A percentile compares a stretch with the other conserved stretches of the same genome.
phyloP scores from a whole-genome alignment of 35 echinoderm and acorn worm genomes.

The Stichopus chloronotus region DNA sequence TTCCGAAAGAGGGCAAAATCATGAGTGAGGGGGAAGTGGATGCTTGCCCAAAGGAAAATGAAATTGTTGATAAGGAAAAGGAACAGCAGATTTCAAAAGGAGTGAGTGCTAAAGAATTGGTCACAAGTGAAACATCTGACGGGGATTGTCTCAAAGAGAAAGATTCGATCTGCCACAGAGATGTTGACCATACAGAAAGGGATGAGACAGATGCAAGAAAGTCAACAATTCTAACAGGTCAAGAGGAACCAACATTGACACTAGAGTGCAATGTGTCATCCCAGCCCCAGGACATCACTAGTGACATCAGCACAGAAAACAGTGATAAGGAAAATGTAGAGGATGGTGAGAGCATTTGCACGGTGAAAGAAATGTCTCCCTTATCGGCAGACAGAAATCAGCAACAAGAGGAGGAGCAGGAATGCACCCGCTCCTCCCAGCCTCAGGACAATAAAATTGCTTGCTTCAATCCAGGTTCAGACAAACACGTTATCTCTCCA shows the following conservation, averaged over 20 bases:
- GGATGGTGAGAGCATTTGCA: neutral
- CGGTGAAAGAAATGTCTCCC: neutral
- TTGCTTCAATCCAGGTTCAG: neutral
- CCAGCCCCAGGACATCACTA: neutral
- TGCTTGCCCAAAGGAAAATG: neutral
- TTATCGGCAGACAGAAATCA: neutral
- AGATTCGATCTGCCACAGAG: neutral
- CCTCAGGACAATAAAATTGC: neutral
- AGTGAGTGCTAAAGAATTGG: neutral
- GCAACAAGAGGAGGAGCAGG: neutral
- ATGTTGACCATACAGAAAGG: neutral
- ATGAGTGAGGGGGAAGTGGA: neutral
- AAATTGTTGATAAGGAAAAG: neutral
- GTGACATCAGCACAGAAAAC: neutral
- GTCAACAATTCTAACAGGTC: neutral
- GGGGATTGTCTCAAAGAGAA: neutral
- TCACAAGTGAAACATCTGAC: neutral
- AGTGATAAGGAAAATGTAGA: slow-evolving; percentile 39
- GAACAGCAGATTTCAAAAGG: neutral
- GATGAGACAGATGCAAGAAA: neutral
- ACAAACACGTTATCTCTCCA: neutral
- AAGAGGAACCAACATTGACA: neutral
- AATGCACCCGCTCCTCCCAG: neutral
- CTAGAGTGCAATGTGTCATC: neutral
- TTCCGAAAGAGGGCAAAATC: neutral